Evolutionary conservation across 2,888 invertebrate genomes (phyloP), one percentile per base, ranked within the genome.

Genomic region (Philereme transversata): DNA sequence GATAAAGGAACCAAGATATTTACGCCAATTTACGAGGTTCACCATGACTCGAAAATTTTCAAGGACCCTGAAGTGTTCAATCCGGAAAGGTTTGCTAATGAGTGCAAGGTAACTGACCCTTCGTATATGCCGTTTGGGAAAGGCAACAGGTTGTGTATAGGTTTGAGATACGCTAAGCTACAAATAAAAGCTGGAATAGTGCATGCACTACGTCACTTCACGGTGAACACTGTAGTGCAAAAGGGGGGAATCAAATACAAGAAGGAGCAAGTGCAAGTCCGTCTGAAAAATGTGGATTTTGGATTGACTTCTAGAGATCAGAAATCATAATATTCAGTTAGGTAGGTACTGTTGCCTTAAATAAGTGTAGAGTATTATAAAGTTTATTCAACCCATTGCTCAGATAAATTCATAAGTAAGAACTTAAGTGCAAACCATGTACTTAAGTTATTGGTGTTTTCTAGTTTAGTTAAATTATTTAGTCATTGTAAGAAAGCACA

Each of bases 101-200:
- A 82, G 41, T 59, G 64, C 3, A 72, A 73, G 41, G 64, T 78
- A 0, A 76, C 66, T 48, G 83, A 84, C 33, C 68, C 74, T 36
- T 75, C 78, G 0, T 92, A 84, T 57, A 70, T 88, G 71, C 90
- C 92, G 0, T 93, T 92, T 66, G 92, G 93, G 0, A 86, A 78
- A 70, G 92, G 92, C 0, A 83, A 84, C 4, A 76, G 93, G 43
- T 74, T 81, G 11, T 93, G 93, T 63, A 84, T 93, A 3, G 93
- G 92, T 62, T 71, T 75, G 62, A 78, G 83, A 60, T 84, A 79
- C 56, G 84, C 84, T 0, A 71, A 70, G 7, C 57, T 85, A 5
- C 87, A 86, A 64, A 68, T 79, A 0, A 75, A 81, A 45, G 67
- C 78, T 41, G 81, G 79, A 0, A 51, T 83, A 8, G 66, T 77